Conservation (phyloP, 2,888 invertebrate genomes). For the Choristoneura rosaceana region DNA sequence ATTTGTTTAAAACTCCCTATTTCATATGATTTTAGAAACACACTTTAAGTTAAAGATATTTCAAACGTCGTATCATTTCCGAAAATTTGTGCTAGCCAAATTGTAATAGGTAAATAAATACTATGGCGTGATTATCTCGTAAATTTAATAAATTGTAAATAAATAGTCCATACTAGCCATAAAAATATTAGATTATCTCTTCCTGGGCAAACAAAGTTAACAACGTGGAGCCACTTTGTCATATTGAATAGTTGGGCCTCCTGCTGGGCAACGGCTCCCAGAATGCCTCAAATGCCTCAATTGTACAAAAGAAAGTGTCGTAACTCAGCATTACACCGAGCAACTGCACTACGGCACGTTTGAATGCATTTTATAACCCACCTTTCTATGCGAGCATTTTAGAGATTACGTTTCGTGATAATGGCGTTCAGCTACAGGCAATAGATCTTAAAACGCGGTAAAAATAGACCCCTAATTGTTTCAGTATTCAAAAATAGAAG, state of each 20-base stretch:
- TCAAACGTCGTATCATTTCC: not conserved
- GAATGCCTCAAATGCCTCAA: conserved; percentile 36
- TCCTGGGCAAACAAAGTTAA: conserved; percentile 19
- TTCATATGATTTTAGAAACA: too few relatives aligned
- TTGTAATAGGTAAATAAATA: too few relatives aligned
- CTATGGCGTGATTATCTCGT: not conserved
- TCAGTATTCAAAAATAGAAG: not conserved
- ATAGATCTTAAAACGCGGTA: not conserved
- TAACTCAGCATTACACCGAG: conserved; percentile 32
- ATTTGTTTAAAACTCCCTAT: too few relatives aligned
- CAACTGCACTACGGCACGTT: conserved; percentile 21
- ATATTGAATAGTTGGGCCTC: conserved; percentile 8
- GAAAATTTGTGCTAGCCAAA: too few relatives aligned
- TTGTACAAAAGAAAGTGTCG: conserved; percentile 42
- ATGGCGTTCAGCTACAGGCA: conserved; percentile 8
- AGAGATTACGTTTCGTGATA: conserved; percentile 19
- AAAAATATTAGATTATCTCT: conserved; percentile 2
- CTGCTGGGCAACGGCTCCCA: conserved; percentile 19
- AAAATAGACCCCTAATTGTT: conserved; percentile 9
- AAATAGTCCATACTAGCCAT: not conserved
- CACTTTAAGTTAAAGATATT: too few relatives aligned
- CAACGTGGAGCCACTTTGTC: conserved; percentile 15
- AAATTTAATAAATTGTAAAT: not conserved
- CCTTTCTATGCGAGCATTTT: conserved; percentile 47
- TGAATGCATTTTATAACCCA: conserved; percentile 40